Evolutionary conservation across 30 jellyfish, hydroid and myxozoan species (phyloP).

Genomic region (Cassiopea xamachana): DNA sequence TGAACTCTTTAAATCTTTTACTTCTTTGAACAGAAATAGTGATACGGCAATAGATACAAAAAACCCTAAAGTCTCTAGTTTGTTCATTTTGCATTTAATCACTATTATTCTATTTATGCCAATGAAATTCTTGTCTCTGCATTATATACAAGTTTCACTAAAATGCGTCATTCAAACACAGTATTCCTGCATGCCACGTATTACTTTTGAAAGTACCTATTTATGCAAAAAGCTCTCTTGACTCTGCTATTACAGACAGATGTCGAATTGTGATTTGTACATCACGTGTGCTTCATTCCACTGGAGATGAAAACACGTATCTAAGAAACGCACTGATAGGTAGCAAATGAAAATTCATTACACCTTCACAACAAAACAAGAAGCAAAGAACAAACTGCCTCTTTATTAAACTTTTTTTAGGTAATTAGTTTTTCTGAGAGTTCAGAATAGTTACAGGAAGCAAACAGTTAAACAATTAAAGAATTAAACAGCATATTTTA

Average conservation of each 20-base stretch:
- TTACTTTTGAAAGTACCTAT: neutral
- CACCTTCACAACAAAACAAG: too few species aligned
- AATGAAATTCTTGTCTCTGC: neutral
- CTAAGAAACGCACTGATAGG: neutral
- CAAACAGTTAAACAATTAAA: too few species aligned
- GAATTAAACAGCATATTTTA: too few species aligned
- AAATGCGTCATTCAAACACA: neutral
- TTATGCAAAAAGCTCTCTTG: neutral
- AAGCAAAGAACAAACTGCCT: too few species aligned
- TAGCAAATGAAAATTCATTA: neutral
- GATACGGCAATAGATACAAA: constrained; percentile 34
- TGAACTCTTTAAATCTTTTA: constrained; percentile 25
- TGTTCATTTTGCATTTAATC: constrained; percentile 13
- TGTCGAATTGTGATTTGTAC: neutral
- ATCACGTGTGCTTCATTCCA: neutral
- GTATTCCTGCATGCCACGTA: neutral
- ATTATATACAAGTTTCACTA: too few species aligned
- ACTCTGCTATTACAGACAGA: neutral
- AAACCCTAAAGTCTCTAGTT: constrained; percentile 44
- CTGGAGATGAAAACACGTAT: neutral
- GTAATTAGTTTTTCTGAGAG: too few species aligned
- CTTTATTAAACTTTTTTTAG: too few species aligned
- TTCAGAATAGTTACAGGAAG: too few species aligned
- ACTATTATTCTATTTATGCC: neutral
- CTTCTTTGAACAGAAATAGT: constrained; percentile 32